phyloP scores from a whole-genome alignment of 2,888 invertebrate species.

The Pollenia amentaria region DNA sequence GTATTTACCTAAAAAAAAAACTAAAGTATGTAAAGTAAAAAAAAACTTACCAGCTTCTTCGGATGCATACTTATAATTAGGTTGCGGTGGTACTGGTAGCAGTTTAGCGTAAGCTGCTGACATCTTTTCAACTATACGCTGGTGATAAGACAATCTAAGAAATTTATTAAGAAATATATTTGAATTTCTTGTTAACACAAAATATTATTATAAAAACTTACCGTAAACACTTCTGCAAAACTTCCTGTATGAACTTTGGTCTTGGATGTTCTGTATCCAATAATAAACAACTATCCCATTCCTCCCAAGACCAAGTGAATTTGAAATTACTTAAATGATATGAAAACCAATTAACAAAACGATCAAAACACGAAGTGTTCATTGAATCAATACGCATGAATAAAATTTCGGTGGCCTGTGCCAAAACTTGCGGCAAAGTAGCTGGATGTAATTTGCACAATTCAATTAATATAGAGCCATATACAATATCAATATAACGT shows the following conservation, averaged over 20 bases:
- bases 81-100: slow-evolving; percentile 93
- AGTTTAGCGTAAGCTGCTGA: slow-evolving; percentile 94
- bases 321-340: slow-evolving; percentile 99
- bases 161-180: background rate
- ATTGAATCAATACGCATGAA: slow-evolving; percentile 98
- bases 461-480: slow-evolving; percentile 97
- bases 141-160: slow-evolving; percentile 95
- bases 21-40: slow-evolving; percentile 41
- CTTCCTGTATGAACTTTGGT: slow-evolving; percentile 97
- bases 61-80: slow-evolving; percentile 95
- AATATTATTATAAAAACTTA: slow-evolving; percentile 81
- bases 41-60: slow-evolving; percentile 92
- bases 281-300: slow-evolving; percentile 95
- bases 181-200: no score
- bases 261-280: slow-evolving; percentile 95
- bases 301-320: slow-evolving; percentile 99
- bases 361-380: slow-evolving; percentile 98
- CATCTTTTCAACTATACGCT: slow-evolving; percentile 96
- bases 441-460: slow-evolving; percentile 98
- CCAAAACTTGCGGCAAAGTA: slow-evolving; percentile 98
- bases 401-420: slow-evolving; percentile 98
- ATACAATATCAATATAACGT: slow-evolving; percentile 95
- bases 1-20: no score
- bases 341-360: slow-evolving; percentile 98
- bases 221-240: slow-evolving; percentile 95